phyloP scores from a whole-genome alignment of 2,888 invertebrate species.

The Drosophila greeni region DNA sequence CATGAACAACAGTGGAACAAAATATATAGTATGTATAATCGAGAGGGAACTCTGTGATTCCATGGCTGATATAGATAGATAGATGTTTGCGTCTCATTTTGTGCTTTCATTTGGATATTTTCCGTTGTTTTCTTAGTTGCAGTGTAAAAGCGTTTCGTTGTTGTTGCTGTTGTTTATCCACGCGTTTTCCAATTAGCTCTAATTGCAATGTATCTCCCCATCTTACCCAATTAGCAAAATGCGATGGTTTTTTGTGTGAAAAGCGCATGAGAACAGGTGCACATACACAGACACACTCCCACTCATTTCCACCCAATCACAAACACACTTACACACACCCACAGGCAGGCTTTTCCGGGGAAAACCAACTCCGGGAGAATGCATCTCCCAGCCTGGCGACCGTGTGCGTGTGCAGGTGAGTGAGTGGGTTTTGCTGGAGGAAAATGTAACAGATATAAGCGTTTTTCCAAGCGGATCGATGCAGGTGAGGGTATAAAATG shows the following conservation, averaged over 20 bases:
- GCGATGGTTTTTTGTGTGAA: constrained; percentile 36
- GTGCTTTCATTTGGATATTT: constrained; percentile 35
- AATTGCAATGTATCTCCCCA: constrained; percentile 32
- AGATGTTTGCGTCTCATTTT: constrained; percentile 38
- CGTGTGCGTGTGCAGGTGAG: not conserved
- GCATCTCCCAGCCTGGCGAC: constrained; percentile 3
- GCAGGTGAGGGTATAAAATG: constrained; percentile 33
- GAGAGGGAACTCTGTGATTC: constrained; percentile 22
- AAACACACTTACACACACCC: constrained; percentile 3
- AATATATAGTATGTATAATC: constrained; percentile 39
- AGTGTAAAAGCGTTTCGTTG: constrained; percentile 67
- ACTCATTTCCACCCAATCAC: constrained; percentile 4
- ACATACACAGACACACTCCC: constrained; percentile 30
- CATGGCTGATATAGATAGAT: constrained; percentile 24
- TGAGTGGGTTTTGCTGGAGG: not conserved
- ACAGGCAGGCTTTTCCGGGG: constrained; percentile 8
- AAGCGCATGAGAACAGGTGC: constrained; percentile 29
- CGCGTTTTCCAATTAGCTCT: constrained; percentile 32
- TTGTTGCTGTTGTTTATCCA: constrained; percentile 16
- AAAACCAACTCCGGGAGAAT: constrained; percentile 3
- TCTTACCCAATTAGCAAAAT: constrained; percentile 42
- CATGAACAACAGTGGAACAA: constrained; percentile 67
- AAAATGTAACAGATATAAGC: constrained; percentile 33
- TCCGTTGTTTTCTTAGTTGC: constrained; percentile 42
- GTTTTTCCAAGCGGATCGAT: constrained; percentile 35